These are phyloP conservation scores for Nyctereutes procyonoides DNA, from an alignment of 2,113 vertebrate species.

Conservation along the genomic window DNA sequence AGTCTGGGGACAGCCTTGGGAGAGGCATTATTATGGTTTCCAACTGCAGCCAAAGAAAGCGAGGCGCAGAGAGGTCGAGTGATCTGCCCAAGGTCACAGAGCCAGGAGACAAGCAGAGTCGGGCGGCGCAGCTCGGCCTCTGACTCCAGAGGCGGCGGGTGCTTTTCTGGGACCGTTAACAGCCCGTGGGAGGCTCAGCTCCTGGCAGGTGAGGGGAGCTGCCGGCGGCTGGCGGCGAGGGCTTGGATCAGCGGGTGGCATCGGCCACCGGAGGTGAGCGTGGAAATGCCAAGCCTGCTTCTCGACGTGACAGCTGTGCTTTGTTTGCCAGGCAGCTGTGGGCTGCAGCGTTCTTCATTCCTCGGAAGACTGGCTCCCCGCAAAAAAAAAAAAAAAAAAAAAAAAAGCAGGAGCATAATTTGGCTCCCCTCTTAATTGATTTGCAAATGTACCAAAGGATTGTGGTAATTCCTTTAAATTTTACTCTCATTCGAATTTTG, in stretches of 20 bases:
- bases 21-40: not conserved
- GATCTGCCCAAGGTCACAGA: constrained; percentile 33
- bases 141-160: not conserved
- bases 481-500: constrained; percentile 62
- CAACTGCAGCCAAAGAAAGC: not conserved
- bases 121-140: too few species aligned
- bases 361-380: not conserved
- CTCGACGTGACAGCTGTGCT: not conserved
- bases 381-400: not conserved
- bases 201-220: not conserved
- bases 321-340: constrained; percentile 66
- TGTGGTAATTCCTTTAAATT: constrained; percentile 33
- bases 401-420: constrained; percentile 47
- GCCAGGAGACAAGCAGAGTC: not conserved
- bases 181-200: not conserved
- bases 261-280: not conserved
- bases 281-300: constrained; percentile 5
- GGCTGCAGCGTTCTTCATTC: not conserved
- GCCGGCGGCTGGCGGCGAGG: not conserved
- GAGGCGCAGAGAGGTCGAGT: not conserved
- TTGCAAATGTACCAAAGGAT: constrained; percentile 76
- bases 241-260: not conserved
- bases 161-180: not conserved
- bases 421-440: constrained; percentile 74
- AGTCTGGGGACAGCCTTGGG: not conserved